These are phyloP conservation scores for Dynastes hyllus DNA, from an alignment of 2,888 invertebrate species.

Conservation along the genomic window DNA sequence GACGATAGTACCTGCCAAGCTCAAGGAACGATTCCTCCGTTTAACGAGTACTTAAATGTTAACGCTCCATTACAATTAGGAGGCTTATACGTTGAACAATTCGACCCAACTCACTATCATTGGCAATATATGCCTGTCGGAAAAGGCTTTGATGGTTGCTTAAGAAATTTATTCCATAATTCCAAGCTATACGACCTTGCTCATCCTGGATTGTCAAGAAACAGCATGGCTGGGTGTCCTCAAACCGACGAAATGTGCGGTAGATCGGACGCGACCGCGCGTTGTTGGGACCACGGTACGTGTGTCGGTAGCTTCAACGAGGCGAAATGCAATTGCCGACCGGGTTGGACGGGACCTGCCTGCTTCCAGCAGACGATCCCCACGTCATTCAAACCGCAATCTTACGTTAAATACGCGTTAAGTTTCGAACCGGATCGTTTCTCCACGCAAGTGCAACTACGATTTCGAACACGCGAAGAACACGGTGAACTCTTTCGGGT, in stretches of 20 bases:
- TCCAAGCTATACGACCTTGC: slow-evolving; percentile 96
- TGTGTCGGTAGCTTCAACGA: slow-evolving; percentile 93
- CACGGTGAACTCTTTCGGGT: slow-evolving; percentile 95
- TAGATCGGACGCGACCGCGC: slow-evolving; percentile 87
- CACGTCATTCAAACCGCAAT: slow-evolving; percentile 93
- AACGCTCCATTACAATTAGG: slow-evolving; percentile 97
- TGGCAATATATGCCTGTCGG: slow-evolving; percentile 94
- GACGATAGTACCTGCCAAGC: slow-evolving; percentile 94
- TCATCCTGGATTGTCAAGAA: slow-evolving; percentile 90
- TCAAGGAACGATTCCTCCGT: slow-evolving; percentile 91
- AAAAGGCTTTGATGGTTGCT: slow-evolving; percentile 96
- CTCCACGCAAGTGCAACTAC: slow-evolving; percentile 92
- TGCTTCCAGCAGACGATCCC: slow-evolving; percentile 91
- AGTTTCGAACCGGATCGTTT: slow-evolving; percentile 95
- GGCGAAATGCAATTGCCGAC: slow-evolving; percentile 93
- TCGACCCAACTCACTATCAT: slow-evolving; percentile 90
- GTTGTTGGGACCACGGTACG: slow-evolving; percentile 95
- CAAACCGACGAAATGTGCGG: slow-evolving; percentile 95
- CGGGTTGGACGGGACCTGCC: slow-evolving; percentile 95
- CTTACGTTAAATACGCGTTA: slow-evolving; percentile 97
- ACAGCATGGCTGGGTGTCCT: slow-evolving; percentile 92
- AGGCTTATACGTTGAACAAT: slow-evolving; percentile 91
- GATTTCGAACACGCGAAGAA: slow-evolving; percentile 94
- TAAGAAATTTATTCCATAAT: slow-evolving; percentile 95
- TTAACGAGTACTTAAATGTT: slow-evolving; percentile 96